Conservation (phyloP, 2,888 invertebrate genomes). For the Meiosimyza decipiens region DNA sequence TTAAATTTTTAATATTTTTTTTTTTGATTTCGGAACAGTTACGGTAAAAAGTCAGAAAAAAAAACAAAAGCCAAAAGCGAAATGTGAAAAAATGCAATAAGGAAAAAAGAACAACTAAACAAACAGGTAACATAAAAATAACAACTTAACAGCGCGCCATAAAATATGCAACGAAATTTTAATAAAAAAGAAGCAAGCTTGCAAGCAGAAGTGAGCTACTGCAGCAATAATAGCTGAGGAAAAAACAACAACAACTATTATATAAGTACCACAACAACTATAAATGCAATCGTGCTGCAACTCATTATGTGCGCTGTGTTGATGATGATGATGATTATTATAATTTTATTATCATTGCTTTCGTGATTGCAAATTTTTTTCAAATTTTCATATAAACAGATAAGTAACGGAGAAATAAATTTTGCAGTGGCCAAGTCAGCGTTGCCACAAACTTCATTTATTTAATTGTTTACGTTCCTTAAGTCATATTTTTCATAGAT, state of each 20-base stretch:
- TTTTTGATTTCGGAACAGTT: slow-evolving; percentile 50
- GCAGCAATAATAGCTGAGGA: background rate
- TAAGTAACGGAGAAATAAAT: too few species aligned
- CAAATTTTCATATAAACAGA: background rate
- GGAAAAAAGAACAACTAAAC: slow-evolving; percentile 10
- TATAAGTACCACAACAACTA: slow-evolving; percentile 27
- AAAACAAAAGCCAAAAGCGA: slow-evolving; percentile 36
- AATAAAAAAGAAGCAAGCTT: slow-evolving; percentile 24
- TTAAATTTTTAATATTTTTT: slow-evolving; percentile 52
- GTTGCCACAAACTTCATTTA: too few species aligned
- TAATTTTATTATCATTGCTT: slow-evolving; percentile 25
- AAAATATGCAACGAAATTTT: slow-evolving; percentile 27
- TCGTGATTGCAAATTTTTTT: background rate
- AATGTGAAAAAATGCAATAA: slow-evolving; percentile 29
- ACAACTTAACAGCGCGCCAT: slow-evolving; percentile 17
- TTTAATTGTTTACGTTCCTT: too few species aligned
- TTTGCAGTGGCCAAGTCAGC: too few species aligned
- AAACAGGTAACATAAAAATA: slow-evolving; percentile 35
- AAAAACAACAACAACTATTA: background rate
- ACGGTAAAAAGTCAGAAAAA: slow-evolving; percentile 35
- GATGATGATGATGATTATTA: slow-evolving; percentile 11
- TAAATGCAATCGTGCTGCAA: slow-evolving; percentile 12
- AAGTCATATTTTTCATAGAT: too few species aligned
- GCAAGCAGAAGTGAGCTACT: background rate
- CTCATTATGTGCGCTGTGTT: background rate